Conservation (phyloP, 2,113 vertebrate genomes). For the Columba livia region DNA sequence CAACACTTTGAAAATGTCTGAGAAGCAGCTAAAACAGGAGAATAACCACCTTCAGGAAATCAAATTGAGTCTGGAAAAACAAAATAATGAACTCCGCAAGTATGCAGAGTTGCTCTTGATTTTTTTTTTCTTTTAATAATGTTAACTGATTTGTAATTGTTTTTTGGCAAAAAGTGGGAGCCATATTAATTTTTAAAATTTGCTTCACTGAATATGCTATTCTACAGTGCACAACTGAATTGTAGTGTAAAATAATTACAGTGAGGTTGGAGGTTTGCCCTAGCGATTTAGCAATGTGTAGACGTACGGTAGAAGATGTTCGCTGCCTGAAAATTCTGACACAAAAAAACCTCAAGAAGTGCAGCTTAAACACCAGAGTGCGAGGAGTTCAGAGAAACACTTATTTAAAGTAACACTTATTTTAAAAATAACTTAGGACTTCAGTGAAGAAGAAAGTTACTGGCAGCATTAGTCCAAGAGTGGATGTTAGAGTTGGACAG, state of each 20-base stretch:
- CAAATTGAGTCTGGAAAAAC: conserved; percentile 93
- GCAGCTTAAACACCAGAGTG: neutral
- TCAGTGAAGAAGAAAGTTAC: neutral
- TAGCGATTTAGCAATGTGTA: neutral
- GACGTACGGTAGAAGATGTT: neutral
- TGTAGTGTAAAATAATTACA: neutral
- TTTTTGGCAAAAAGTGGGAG: neutral
- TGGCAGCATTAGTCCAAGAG: neutral
- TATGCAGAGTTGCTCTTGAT: conserved; percentile 60
- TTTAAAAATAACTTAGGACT: neutral
- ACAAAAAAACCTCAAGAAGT: neutral
- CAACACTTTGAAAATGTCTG: conserved; percentile 87
- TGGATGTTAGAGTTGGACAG: neutral
- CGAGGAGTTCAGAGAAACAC: neutral
- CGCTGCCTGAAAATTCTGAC: neutral
- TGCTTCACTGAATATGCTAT: neutral
- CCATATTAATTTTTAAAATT: neutral
- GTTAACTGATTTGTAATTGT: neutral
- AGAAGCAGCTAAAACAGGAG: conserved; percentile 98
- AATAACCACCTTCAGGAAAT: conserved; percentile 95
- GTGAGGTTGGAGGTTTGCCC: neutral
- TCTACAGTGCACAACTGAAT: neutral
- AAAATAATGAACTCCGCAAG: conserved; percentile 96
- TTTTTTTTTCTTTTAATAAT: neutral
- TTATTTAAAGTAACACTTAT: neutral